These are phyloP conservation scores for Acleris cristana DNA, from an alignment of 2,888 invertebrate species.

Conservation along the genomic window DNA sequence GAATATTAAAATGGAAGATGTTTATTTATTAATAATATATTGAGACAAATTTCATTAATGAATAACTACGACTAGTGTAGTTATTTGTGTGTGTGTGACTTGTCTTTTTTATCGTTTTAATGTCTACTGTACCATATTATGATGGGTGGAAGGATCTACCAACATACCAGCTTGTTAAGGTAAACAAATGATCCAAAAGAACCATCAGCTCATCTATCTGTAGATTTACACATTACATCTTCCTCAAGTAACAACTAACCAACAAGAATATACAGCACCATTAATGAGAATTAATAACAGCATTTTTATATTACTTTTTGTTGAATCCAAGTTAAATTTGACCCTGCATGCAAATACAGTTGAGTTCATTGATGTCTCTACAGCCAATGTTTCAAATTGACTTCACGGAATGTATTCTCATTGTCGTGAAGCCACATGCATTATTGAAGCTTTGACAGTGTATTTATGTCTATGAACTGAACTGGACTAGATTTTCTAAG, in stretches of 20 bases:
- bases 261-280: constrained; percentile 13
- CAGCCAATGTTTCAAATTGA: too few relatives aligned
- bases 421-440: too few relatives aligned
- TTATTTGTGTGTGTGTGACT: constrained; percentile 79
- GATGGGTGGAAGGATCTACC: constrained; percentile 86
- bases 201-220: constrained; percentile 66
- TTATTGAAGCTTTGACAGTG: too few relatives aligned
- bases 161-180: constrained; percentile 87
- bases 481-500: constrained; percentile 27
- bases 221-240: constrained; percentile 76
- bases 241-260: constrained; percentile 30
- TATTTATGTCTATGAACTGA: too few relatives aligned
- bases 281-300: constrained; percentile 8
- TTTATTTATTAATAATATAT: constrained; percentile 34
- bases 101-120: constrained; percentile 81
- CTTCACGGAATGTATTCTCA: too few relatives aligned
- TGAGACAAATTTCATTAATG: constrained; percentile 41
- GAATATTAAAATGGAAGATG: constrained; percentile 29
- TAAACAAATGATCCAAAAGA: constrained; percentile 73
- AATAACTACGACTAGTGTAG: constrained; percentile 59
- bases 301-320: constrained; percentile 24
- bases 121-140: constrained; percentile 80
- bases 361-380: too few relatives aligned
- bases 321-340: constrained; percentile 24
- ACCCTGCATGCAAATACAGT: constrained; percentile 42